phyloP scores from a whole-genome alignment of 1,140 invertebrate genomes.

The Triops cancriformis region DNA sequence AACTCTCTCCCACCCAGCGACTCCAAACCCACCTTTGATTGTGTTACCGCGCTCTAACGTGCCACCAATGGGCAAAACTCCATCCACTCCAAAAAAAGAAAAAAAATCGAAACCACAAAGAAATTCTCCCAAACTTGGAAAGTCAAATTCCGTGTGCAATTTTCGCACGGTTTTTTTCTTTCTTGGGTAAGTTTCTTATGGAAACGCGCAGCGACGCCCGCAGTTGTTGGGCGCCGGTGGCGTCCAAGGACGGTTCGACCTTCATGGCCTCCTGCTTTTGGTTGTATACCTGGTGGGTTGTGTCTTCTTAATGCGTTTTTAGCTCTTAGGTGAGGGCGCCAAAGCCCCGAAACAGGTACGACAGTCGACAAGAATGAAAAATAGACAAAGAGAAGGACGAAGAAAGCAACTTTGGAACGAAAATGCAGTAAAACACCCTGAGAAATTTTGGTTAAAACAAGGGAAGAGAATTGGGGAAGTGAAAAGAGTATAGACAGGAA shows the following conservation, averaged over 20 bases:
- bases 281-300: background rate
- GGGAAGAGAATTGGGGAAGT: too few species aligned
- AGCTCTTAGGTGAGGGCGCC: background rate
- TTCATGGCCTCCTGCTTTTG: background rate
- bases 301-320: background rate
- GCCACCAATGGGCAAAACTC: too few species aligned
- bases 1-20: background rate
- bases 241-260: slow-evolving; percentile 7
- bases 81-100: too few species aligned
- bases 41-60: background rate
- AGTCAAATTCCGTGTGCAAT: background rate
- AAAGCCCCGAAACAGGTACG: background rate
- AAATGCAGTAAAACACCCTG: background rate
- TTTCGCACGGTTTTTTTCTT: background rate
- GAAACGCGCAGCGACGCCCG: background rate
- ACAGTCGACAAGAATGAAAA: background rate
- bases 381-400: background rate
- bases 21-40: background rate
- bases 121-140: background rate
- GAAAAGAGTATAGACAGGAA: too few species aligned
- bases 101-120: background rate
- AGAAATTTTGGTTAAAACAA: background rate
- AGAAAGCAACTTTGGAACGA: background rate
- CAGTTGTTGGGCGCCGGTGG: slow-evolving; percentile 2
- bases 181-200: too few species aligned